A percentile compares a stretch with the other conserved stretches of the same genome.
These are phyloP conservation scores for Philaenus spumarius DNA, from an alignment of 1,140 invertebrate genomes.

Conservation along the genomic window DNA sequence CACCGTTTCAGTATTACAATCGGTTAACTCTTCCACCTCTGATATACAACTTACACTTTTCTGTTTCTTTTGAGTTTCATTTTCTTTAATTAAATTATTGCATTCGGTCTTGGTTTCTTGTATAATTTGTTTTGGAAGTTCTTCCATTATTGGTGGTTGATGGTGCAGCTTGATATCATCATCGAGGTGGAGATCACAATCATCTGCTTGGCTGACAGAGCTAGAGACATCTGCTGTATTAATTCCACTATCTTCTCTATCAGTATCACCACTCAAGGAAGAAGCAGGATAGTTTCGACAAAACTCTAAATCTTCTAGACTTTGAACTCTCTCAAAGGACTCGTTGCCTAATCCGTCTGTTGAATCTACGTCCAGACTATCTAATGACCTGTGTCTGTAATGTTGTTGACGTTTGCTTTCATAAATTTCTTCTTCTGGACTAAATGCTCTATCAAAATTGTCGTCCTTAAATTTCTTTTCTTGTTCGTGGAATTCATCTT, in stretches of 20 bases:
- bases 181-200: conserved; percentile 38
- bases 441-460: conserved; percentile 18
- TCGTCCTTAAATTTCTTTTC: neutral
- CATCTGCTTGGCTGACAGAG: conserved; percentile 63
- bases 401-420: conserved; percentile 25
- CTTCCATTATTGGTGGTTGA: conserved; percentile 26
- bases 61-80: neutral
- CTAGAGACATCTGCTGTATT: conserved; percentile 72
- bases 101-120: neutral
- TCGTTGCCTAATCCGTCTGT: conserved; percentile 42
- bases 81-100: neutral
- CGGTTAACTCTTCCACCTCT: neutral
- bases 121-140: conserved; percentile 7
- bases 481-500: too few relatives aligned
- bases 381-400: conserved; percentile 49
- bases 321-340: conserved; percentile 57
- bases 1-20: neutral
- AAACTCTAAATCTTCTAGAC: conserved; percentile 54
- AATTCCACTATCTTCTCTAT: conserved; percentile 73
- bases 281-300: conserved; percentile 45
- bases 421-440: conserved; percentile 31
- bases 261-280: conserved; percentile 49
- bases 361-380: conserved; percentile 51
- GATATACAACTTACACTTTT: conserved; percentile 21
- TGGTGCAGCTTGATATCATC: conserved; percentile 26